Evolutionary conservation across 1,140 invertebrate genomes (phyloP), one percentile per base, ranked within the genome.

Genomic region (Aphis gossypii): DNA sequence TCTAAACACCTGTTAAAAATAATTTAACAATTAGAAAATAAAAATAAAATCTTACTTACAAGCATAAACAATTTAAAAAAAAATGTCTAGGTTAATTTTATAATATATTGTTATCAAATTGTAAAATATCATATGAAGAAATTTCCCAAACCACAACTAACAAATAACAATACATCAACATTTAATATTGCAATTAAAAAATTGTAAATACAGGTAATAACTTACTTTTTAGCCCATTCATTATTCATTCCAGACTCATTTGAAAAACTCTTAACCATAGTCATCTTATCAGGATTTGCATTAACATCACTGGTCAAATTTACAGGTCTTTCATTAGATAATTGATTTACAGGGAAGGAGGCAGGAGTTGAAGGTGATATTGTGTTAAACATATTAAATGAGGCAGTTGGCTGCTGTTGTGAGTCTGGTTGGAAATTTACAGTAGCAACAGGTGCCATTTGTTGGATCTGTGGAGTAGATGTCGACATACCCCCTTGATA

Each of bases 171-270:
- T n/a, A 68, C 14, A 25, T 68, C 4, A 11, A 68, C 30, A n/a
- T 68, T 68, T 14, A 68, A n/a, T 68, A 68, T 68, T 18, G 14
- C 35, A n/a, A n/a, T n/a, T n/a, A n/a, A n/a, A n/a, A n/a, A n/a
- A n/a, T n/a, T n/a, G n/a, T n/a, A n/a, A n/a, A n/a, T n/a, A n/a
- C n/a, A n/a, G n/a, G n/a, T n/a, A 87, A 35, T 88, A 2, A 30
- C 51, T 84, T 54, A 93, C 92, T 84, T 93, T 93, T 56, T 20
- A 30, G 92, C 92, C 92, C 92, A 93, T 41, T 86, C 82, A 30
- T 93, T 23, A 56, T 93, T 93, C 92, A 93, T 93, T 83, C 92
- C 92, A 56, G 92, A 93, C 51, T 93, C 92, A 56, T 56, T 56
- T 20, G 92, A 83, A 93, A 93, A 93, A 44, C 82, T 82, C 48